Evolutionary conservation across 2,113 vertebrate species (phyloP).

Genomic region (Glaucomys volans): DNA sequence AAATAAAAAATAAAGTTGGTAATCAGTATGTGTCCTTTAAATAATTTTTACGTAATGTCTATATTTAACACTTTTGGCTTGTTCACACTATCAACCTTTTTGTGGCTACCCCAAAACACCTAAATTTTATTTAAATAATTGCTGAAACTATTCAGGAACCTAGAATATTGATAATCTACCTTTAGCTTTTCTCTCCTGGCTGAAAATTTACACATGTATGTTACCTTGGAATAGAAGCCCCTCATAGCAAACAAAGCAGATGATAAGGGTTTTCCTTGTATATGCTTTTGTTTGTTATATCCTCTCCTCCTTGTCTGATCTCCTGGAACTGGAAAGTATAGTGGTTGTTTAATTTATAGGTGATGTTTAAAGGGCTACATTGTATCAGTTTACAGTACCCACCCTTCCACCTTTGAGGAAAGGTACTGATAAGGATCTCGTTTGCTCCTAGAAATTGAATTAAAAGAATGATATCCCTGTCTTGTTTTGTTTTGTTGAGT

Average conservation of each 20-base stretch:
- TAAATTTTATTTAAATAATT: neutral
- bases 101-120: constrained; percentile 24
- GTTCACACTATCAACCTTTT: neutral
- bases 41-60: neutral
- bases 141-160: neutral
- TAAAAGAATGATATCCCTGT: neutral
- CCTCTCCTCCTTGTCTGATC: neutral
- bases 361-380: neutral
- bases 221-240: constrained; percentile 7
- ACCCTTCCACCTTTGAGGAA: neutral
- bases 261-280: neutral
- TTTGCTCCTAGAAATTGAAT: neutral
- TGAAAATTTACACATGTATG: neutral
- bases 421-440: neutral
- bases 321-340: neutral
- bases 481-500: neutral
- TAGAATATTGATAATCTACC: neutral
- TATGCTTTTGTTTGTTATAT: neutral
- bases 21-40: neutral
- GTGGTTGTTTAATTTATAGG: neutral
- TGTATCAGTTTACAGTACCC: neutral
- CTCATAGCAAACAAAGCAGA: neutral
- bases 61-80: neutral
- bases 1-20: no score
- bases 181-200: neutral